phyloP scores from a whole-genome alignment of 2,888 invertebrate species.

The Eledone cirrhosa region DNA sequence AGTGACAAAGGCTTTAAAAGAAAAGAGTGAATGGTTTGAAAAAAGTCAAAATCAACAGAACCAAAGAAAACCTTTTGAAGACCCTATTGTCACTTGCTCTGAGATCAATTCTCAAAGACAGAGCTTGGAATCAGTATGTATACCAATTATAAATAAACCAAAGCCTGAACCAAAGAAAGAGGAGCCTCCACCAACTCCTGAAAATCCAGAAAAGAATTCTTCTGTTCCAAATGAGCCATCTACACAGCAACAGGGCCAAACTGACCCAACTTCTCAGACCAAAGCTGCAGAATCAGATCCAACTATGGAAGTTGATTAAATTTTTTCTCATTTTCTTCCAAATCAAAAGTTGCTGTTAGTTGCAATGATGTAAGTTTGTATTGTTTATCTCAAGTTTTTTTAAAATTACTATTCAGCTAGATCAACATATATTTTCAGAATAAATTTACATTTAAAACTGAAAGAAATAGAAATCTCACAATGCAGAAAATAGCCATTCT shows the following conservation, averaged over 20 bases:
- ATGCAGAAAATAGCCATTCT: too few relatives aligned
- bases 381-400: too few relatives aligned
- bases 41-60: constrained; percentile 76
- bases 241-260: neutral
- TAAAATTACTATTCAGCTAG: too few relatives aligned
- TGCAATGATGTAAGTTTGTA: too few relatives aligned
- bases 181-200: constrained; percentile 70
- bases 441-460: too few relatives aligned
- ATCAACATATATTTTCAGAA: too few relatives aligned
- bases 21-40: constrained; percentile 85
- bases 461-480: too few relatives aligned
- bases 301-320: constrained; percentile 27
- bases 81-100: constrained; percentile 78
- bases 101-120: constrained; percentile 80
- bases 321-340: neutral
- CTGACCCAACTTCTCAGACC: constrained; percentile 1
- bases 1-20: constrained; percentile 74
- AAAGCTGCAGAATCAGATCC: constrained; percentile 9
- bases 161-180: constrained; percentile 79
- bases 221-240: neutral
- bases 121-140: constrained; percentile 71
- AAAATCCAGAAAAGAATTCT: constrained; percentile 34
- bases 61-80: constrained; percentile 75
- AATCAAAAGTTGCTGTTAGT: too few relatives aligned
- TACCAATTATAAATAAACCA: constrained; percentile 87